Percentiles rank a stretch among this genome's conserved stretches.
Evolutionary conservation across 2,888 invertebrate genomes (phyloP).

Genomic region (Germaria angustata): DNA sequence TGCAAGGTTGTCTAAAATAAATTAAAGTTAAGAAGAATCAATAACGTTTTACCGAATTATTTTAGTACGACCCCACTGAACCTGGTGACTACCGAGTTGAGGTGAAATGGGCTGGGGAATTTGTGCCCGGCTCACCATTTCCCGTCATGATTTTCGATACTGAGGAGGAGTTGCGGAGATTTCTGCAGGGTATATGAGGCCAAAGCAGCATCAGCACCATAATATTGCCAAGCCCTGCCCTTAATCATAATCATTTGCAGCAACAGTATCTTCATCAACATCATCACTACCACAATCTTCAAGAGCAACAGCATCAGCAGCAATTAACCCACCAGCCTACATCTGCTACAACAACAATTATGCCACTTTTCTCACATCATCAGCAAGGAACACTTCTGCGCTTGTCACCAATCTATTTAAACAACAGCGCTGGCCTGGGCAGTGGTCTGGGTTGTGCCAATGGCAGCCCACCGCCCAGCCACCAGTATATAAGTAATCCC

Average conservation of each 20-base stretch:
- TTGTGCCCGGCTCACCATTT: constrained; percentile 99
- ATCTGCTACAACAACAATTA: constrained; percentile 57
- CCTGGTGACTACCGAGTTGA: constrained; percentile 99
- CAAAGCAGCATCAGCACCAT: constrained; percentile 75
- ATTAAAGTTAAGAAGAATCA: no score
- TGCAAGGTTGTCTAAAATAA: constrained; percentile 86
- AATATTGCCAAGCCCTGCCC: constrained; percentile 75
- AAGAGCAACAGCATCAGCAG: constrained; percentile 46
- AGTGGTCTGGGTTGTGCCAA: constrained; percentile 30
- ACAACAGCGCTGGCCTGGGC: constrained; percentile 32
- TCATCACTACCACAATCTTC: constrained; percentile 29
- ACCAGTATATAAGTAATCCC: constrained; percentile 70
- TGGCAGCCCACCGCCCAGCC: constrained; percentile 67
- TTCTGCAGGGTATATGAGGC: constrained; percentile 81
- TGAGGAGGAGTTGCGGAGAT: constrained; percentile 93
- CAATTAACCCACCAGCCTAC: constrained; percentile 51
- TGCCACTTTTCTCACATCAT: constrained; percentile 63
- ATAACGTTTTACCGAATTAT: neutral
- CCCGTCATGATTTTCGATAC: constrained; percentile 99
- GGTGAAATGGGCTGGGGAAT: constrained; percentile 98
- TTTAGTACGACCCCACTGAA: constrained; percentile 96
- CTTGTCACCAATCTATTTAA: constrained; percentile 65
- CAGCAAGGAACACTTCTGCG: constrained; percentile 67
- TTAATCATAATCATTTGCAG: constrained; percentile 59
- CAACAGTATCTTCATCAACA: constrained; percentile 41